Conservation (phyloP, 2,797 vertebrate genomes). For the Pangasius macronema region DNA sequence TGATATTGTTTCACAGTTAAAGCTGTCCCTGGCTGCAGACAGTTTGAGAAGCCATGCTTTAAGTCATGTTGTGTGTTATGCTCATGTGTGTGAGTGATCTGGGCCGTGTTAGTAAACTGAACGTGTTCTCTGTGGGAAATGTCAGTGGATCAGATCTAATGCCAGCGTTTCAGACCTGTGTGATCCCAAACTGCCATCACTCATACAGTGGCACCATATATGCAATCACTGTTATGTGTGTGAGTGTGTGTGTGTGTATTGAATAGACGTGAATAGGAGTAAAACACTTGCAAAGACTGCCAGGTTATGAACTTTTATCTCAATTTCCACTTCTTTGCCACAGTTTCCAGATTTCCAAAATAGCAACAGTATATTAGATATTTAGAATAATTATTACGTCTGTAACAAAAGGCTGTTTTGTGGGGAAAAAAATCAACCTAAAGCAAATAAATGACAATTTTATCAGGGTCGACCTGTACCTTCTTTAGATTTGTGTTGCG, state of each 20-base stretch:
- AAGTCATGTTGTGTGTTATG: no score
- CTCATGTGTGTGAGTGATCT: no score
- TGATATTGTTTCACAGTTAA: no score
- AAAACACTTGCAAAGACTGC: background rate
- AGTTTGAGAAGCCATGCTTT: background rate
- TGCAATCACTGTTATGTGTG: no score
- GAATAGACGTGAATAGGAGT: background rate
- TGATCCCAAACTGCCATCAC: no score
- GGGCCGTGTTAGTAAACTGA: no score
- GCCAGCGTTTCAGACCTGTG: no score
- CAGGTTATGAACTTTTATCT: background rate
- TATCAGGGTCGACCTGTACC: background rate
- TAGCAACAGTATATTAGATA: no score
- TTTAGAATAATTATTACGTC: background rate
- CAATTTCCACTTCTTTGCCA: background rate
- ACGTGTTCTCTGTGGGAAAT: no score
- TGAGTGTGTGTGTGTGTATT: no score
- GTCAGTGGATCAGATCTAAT: no score
- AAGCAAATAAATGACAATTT: background rate
- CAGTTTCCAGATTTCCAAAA: background rate
- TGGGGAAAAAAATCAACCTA: background rate
- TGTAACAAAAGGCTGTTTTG: background rate
- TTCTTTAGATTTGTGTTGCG: background rate
- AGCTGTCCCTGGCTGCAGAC: background rate
- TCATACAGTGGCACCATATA: no score